A percentile compares a stretch with the other conserved stretches of the same genome.
Evolutionary conservation across 2,113 vertebrate species (phyloP).

Genomic region (Ciconia maguari): DNA sequence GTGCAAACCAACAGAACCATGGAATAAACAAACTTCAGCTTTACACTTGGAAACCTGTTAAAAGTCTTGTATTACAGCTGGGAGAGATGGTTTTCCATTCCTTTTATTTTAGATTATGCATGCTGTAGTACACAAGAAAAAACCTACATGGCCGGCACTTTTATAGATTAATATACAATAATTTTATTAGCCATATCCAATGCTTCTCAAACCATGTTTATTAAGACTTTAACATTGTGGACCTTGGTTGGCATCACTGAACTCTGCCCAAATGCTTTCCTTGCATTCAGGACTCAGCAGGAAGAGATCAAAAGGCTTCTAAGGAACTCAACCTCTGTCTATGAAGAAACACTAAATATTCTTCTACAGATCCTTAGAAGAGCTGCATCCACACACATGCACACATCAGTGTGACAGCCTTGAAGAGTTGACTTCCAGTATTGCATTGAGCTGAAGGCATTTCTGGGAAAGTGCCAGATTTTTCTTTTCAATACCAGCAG

Average conservation of each 20-base stretch:
- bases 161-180: background rate
- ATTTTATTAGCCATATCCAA: background rate
- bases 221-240: background rate
- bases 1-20: background rate
- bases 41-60: background rate
- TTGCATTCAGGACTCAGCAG: background rate
- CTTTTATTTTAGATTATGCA: background rate
- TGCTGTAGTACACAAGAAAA: background rate
- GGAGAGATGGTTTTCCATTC: background rate
- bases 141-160: background rate
- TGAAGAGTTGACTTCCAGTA: background rate
- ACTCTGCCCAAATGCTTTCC: background rate
- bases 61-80: background rate
- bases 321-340: background rate
- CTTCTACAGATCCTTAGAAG: background rate
- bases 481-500: background rate
- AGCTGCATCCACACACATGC: background rate
- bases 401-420: background rate
- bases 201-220: background rate
- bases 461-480: background rate
- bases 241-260: background rate
- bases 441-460: background rate
- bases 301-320: background rate
- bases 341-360: background rate
- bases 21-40: background rate